A percentile compares a stretch with the other conserved stretches of the same genome.
These are phyloP conservation scores for Halcyon malimbica DNA, from an alignment of 2,113 vertebrate species.

Conservation along the genomic window DNA sequence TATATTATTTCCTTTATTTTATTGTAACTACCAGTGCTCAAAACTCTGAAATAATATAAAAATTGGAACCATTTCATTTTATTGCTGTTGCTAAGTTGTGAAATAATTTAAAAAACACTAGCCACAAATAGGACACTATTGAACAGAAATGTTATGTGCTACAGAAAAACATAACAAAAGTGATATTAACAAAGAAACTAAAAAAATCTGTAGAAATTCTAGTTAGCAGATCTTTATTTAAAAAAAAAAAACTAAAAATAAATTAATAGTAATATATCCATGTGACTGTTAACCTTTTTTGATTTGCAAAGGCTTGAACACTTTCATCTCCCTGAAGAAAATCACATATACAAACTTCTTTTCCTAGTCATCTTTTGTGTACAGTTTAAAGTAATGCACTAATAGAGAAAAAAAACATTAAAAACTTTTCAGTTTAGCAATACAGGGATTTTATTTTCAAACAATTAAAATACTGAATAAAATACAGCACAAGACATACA, in stretches of 20 bases:
- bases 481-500: neutral
- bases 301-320: neutral
- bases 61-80: neutral
- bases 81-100: neutral
- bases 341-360: neutral
- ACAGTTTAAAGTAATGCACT: neutral
- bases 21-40: neutral
- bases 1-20: neutral
- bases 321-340: neutral
- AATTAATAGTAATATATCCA: neutral
- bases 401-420: neutral
- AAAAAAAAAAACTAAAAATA: neutral
- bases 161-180: neutral
- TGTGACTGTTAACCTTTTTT: neutral
- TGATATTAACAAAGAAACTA: neutral
- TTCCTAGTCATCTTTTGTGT: neutral
- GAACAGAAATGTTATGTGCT: neutral
- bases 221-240: fast-evolving
- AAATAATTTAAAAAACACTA: neutral
- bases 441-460: neutral
- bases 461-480: neutral
- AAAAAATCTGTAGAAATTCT: neutral
- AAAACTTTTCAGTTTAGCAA: neutral
- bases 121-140: neutral
- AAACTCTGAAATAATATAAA: neutral